Conservation (phyloP, 2,888 invertebrate species). For the Phaonia tiefii region DNA sequence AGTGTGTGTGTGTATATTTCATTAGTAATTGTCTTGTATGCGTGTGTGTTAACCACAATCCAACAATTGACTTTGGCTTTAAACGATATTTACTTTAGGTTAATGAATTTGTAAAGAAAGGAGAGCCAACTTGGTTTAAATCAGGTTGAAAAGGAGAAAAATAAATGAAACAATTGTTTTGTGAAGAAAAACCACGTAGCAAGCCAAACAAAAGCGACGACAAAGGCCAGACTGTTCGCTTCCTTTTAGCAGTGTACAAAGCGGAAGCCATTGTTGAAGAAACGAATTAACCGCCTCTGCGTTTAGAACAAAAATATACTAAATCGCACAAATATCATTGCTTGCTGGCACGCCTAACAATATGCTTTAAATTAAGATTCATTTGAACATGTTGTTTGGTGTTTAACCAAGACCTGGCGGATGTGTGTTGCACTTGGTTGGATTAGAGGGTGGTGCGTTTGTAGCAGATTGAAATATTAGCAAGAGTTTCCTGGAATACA, state of each 20-base stretch:
- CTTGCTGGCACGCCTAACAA: not conserved
- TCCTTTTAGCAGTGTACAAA: no score
- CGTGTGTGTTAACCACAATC: not conserved
- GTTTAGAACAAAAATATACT: not conserved
- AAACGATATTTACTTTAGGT: constrained; percentile 35
- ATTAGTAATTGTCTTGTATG: not conserved
- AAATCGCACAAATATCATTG: not conserved
- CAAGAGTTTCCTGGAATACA: no score
- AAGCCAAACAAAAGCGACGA: constrained; percentile 10
- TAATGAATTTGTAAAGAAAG: constrained; percentile 25
- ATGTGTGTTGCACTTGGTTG: not conserved
- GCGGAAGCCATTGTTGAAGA: constrained; percentile 21
- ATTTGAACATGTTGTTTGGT: constrained; percentile 15
- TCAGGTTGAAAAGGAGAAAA: not conserved
- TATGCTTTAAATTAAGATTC: constrained; percentile 20
- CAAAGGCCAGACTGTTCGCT: constrained; percentile 10
- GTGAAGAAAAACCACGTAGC: not conserved
- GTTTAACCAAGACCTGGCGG: not conserved
- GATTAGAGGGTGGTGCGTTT: not conserved
- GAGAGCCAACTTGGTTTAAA: constrained; percentile 8
- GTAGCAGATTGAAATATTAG: no score
- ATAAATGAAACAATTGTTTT: not conserved
- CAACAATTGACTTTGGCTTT: constrained; percentile 17
- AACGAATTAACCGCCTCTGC: constrained; percentile 18
- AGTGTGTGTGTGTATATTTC: no score